phyloP scores from a whole-genome alignment of 2,797 vertebrate species.

The Alosa sapidissima region DNA sequence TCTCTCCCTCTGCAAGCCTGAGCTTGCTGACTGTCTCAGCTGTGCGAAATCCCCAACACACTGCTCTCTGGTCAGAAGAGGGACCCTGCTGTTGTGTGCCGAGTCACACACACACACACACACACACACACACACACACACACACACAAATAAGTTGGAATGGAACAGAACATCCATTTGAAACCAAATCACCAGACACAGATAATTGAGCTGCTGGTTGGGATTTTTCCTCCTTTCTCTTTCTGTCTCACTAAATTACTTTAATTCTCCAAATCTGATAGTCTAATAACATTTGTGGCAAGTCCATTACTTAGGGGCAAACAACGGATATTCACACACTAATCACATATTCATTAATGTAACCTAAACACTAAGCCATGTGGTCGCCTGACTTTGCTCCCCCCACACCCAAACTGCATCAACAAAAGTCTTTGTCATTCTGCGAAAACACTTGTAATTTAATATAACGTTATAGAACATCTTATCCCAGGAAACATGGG shows the following conservation, averaged over 20 bases:
- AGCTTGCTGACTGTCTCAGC: conserved; percentile 39
- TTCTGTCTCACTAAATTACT: neutral
- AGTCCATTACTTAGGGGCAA: conserved; percentile 4
- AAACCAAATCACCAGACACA: neutral
- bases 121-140: no score
- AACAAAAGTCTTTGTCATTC: neutral
- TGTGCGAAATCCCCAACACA: conserved; percentile 13
- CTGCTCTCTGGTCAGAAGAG: conserved; percentile 17
- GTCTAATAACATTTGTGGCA: neutral
- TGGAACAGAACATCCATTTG: conserved; percentile 3
- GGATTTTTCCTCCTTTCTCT: neutral
- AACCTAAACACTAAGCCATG: neutral
- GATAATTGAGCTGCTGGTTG: neutral
- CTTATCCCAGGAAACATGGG: neutral
- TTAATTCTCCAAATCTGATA: conserved; percentile 7
- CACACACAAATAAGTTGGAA: no score
- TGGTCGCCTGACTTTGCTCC: neutral
- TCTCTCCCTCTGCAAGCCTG: conserved; percentile 35
- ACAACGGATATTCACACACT: neutral
- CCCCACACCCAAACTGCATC: neutral
- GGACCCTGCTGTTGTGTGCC: neutral
- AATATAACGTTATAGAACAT: neutral
- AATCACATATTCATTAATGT: neutral
- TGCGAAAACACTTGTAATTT: neutral
- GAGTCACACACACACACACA: conserved; percentile 11